phyloP scores from a whole-genome alignment of 2,113 vertebrate species.

The Tetrao urogallus region DNA sequence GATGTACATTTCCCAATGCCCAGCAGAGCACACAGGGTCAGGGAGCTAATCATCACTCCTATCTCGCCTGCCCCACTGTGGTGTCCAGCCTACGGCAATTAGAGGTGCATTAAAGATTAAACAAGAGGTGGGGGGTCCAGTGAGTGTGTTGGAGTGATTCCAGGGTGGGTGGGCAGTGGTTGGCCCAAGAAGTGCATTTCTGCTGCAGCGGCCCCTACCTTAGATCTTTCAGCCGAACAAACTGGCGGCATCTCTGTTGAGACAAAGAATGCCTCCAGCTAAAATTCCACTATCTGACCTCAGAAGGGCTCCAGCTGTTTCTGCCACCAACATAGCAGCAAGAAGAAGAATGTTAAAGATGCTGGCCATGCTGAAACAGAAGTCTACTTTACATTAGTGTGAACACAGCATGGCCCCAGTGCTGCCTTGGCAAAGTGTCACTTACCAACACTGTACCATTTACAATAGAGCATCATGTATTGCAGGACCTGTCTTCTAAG shows the following conservation, averaged over 20 bases:
- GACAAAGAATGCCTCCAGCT: constrained; percentile 70
- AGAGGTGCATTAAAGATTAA: constrained; percentile 76
- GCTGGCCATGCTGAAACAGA: constrained; percentile 1
- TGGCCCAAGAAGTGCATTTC: constrained; percentile 58
- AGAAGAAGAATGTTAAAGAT: constrained; percentile 28
- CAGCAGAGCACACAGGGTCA: constrained; percentile 47
- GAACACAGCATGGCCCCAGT: not conserved
- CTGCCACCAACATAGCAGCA: constrained; percentile 44
- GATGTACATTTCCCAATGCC: constrained; percentile 40
- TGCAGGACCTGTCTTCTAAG: not conserved
- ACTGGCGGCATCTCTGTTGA: constrained; percentile 56
- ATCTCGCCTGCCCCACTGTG: constrained; percentile 31
- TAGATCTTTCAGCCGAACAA: constrained; percentile 73
- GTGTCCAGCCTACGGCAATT: constrained; percentile 63
- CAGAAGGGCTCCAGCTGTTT: constrained; percentile 64
- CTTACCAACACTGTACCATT: not conserved
- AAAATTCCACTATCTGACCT: constrained; percentile 77
- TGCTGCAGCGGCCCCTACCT: constrained; percentile 50
- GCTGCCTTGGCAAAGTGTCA: not conserved
- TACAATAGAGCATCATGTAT: too few relatives aligned
- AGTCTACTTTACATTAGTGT: not conserved
- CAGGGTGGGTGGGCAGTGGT: constrained; percentile 60
- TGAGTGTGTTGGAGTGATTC: constrained; percentile 47
- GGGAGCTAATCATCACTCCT: constrained; percentile 64
- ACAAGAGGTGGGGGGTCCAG: constrained; percentile 54